These are phyloP conservation scores for Orientallactaga sibirica DNA, from an alignment of 2,797 vertebrate species.

Conservation along the genomic window DNA sequence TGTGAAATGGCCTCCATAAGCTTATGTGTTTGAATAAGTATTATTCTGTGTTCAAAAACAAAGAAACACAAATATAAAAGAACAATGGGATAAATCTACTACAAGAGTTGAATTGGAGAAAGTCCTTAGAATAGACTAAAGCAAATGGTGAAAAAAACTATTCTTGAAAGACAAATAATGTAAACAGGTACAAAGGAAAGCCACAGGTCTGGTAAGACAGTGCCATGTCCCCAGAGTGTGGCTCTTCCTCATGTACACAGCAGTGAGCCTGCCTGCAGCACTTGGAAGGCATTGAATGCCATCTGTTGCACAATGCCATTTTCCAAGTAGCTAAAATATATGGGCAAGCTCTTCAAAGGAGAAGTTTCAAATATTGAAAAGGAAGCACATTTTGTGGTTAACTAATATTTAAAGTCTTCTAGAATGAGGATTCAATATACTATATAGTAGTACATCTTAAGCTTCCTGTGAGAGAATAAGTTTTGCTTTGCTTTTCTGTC, in stretches of 20 bases:
- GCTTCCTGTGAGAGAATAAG: background rate
- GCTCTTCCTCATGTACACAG: background rate
- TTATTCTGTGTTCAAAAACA: background rate
- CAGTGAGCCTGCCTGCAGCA: background rate
- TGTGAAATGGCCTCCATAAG: too few relatives aligned
- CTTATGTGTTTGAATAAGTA: background rate
- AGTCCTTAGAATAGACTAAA: background rate
- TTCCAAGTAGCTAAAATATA: background rate
- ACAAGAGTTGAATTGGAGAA: background rate
- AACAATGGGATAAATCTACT: background rate
- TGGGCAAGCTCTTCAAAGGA: background rate
- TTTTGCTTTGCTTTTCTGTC: background rate
- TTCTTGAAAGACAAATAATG: too few relatives aligned
- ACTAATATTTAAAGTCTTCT: background rate
- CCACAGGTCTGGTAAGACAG: too few relatives aligned
- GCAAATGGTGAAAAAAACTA: background rate
- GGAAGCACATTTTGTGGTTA: slow-evolving; percentile 7
- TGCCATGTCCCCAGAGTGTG: rapidly evolving
- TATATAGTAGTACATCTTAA: background rate
- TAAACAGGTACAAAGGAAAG: background rate
- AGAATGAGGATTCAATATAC: background rate
- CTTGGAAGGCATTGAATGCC: rapidly evolving
- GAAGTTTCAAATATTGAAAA: slow-evolving; percentile 34
- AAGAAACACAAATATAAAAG: background rate
- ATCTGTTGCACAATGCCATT: background rate